phyloP scores from a whole-genome alignment of 2,113 vertebrate genomes.

The Pterophyllum scalare region DNA sequence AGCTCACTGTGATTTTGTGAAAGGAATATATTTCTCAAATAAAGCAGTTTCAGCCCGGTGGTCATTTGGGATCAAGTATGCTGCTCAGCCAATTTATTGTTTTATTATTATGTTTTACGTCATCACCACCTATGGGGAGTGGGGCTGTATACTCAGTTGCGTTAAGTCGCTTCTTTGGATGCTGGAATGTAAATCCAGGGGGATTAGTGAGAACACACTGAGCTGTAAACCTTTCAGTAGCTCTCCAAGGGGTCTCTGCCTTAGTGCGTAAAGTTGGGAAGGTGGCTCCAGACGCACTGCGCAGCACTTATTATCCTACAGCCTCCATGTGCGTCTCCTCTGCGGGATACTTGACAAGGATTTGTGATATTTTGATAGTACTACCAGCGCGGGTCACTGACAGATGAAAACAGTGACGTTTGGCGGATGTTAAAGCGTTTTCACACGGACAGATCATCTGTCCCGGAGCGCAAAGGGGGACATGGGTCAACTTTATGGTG shows the following conservation, averaged over 20 bases:
- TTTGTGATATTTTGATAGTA: slow-evolving; percentile 13
- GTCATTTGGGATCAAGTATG: not conserved
- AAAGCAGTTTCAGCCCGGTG: not conserved
- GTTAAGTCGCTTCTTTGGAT: slow-evolving; percentile 51
- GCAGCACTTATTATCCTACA: slow-evolving; percentile 26
- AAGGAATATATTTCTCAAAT: not conserved
- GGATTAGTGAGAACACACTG: slow-evolving; percentile 68
- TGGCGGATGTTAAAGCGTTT: slow-evolving; percentile 37
- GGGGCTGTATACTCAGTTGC: not conserved
- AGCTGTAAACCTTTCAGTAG: slow-evolving; percentile 63
- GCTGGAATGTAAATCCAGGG: slow-evolving; percentile 76
- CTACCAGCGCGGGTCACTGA: slow-evolving; percentile 24
- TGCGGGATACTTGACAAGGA: slow-evolving; percentile 47
- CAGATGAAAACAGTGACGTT: slow-evolving; percentile 39
- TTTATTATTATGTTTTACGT: not conserved
- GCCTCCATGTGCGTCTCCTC: slow-evolving; percentile 58
- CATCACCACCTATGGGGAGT: not conserved
- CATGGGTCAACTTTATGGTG: slow-evolving; percentile 76
- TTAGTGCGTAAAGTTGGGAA: slow-evolving; percentile 70
- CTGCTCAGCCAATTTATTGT: not conserved
- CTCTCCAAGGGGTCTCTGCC: slow-evolving; percentile 66
- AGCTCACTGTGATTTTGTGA: too few species aligned
- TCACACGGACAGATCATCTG: slow-evolving; percentile 22
- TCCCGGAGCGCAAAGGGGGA: slow-evolving; percentile 60
- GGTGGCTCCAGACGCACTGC: slow-evolving; percentile 39